Evolutionary conservation across 2,113 vertebrate genomes (phyloP).

Genomic region (Canis aureus): DNA sequence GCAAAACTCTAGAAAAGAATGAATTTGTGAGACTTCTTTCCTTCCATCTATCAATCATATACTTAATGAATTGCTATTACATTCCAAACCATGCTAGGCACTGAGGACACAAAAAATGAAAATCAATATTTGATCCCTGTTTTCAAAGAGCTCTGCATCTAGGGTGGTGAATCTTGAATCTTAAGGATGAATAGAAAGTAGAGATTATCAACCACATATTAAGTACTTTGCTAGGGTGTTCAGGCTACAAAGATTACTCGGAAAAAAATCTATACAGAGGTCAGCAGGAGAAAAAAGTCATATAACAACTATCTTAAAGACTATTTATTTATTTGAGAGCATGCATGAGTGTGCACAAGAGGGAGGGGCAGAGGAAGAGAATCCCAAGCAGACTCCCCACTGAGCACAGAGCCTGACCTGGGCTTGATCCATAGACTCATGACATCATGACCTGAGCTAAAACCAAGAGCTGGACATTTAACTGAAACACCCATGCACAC

Average conservation of each 20-base stretch:
- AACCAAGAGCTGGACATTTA: neutral
- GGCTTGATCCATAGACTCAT: neutral
- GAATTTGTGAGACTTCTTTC: neutral
- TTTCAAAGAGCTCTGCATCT: neutral
- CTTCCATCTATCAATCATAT: neutral
- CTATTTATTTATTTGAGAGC: neutral
- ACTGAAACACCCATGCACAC: neutral
- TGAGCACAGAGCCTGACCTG: neutral
- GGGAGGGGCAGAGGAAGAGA: neutral
- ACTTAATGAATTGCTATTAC: neutral
- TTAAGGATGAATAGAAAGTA: neutral
- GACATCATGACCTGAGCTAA: neutral
- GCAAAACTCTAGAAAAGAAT: neutral
- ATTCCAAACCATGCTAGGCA: neutral
- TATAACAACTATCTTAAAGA: neutral
- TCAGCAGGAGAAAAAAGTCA: neutral
- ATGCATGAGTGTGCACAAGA: neutral
- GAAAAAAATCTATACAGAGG: neutral
- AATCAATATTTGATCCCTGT: neutral
- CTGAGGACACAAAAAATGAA: neutral
- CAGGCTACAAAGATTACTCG: neutral
- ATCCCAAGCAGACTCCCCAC: neutral
- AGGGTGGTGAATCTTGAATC: neutral
- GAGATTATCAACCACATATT: neutral
- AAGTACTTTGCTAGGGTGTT: neutral